Conservation (phyloP, 2,113 vertebrate genomes). For the Anguilla rostrata region DNA sequence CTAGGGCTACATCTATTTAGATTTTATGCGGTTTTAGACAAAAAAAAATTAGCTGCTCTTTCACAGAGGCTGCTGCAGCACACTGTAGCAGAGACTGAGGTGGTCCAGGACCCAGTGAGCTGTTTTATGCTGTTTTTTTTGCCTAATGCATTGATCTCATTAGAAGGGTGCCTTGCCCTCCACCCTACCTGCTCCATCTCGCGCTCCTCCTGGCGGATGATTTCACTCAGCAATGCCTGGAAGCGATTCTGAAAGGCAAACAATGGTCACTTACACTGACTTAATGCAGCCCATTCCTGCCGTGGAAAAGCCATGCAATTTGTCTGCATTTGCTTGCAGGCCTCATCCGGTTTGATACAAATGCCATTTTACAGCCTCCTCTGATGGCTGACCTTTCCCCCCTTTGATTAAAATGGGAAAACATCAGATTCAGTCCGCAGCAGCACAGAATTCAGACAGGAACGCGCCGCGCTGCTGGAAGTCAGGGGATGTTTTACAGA, state of each 20-base stretch:
- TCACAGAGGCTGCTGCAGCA: background rate
- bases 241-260: constrained; percentile 81
- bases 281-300: background rate
- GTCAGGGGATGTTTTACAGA: constrained; percentile 42
- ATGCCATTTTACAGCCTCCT: background rate
- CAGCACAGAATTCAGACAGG: background rate
- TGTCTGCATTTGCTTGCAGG: background rate
- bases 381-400: background rate
- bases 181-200: constrained; percentile 89
- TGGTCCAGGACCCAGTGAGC: background rate
- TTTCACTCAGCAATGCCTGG: constrained; percentile 89
- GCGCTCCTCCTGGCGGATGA: constrained; percentile 90
- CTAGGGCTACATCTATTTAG: no score
- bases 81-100: background rate
- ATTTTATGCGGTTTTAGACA: no score
- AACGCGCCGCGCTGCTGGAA: background rate
- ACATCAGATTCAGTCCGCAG: background rate
- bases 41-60: no score
- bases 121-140: background rate
- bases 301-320: background rate
- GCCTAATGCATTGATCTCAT: background rate
- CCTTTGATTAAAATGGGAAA: background rate
- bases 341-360: background rate
- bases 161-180: background rate
- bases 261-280: background rate